These are phyloP conservation scores for Ormyrus nitidulus DNA, from an alignment of 2,888 invertebrate species.

Conservation along the genomic window DNA sequence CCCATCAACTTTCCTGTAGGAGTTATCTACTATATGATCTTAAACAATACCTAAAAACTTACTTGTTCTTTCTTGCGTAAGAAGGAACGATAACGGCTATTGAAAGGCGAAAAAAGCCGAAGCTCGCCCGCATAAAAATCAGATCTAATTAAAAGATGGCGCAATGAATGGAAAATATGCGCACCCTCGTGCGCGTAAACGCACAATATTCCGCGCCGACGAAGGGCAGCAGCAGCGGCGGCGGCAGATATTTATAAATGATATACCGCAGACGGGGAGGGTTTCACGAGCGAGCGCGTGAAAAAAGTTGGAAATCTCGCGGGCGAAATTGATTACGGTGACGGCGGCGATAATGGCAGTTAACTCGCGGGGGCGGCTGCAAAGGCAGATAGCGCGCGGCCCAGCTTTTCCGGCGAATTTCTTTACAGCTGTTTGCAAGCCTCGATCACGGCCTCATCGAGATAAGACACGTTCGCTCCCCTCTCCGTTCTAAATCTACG, in stretches of 20 bases:
- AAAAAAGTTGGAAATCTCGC: neutral
- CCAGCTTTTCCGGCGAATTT: slow-evolving; percentile 31
- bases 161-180: slow-evolving; percentile 23
- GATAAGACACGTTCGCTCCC: slow-evolving; percentile 47
- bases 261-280: too few relatives aligned
- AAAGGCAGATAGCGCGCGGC: slow-evolving; percentile 34
- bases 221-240: too few relatives aligned
- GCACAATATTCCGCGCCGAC: too few relatives aligned
- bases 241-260: too few relatives aligned
- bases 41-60: too few relatives aligned
- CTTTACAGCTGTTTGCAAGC: slow-evolving; percentile 55
- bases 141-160: slow-evolving; percentile 47
- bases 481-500: slow-evolving; percentile 13
- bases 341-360: slow-evolving; percentile 39
- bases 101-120: too few relatives aligned
- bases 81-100: neutral
- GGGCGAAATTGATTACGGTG: slow-evolving; percentile 42
- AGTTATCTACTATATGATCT: too few relatives aligned
- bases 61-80: neutral
- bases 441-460: slow-evolving; percentile 16
- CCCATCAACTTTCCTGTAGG: too few relatives aligned
- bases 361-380: slow-evolving; percentile 6
- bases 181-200: neutral
- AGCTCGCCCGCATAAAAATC: too few relatives aligned
- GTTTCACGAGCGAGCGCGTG: neutral